These are phyloP conservation scores for Sesamia inferens DNA, from an alignment of 2,888 invertebrate species.

Conservation along the genomic window DNA sequence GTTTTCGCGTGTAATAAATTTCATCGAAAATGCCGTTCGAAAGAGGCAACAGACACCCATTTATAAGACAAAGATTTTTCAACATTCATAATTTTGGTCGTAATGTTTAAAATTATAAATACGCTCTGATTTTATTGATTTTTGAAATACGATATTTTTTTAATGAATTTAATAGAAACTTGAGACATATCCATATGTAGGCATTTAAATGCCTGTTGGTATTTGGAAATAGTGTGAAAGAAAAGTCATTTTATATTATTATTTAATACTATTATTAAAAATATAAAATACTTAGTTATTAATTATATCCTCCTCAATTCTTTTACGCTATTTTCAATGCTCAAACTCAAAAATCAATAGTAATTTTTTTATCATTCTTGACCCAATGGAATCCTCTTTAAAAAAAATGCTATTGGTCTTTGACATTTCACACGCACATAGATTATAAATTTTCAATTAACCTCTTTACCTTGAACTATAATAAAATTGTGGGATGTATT, in stretches of 20 bases:
- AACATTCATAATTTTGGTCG: constrained; percentile 40
- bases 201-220: constrained; percentile 26
- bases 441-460: constrained; percentile 4
- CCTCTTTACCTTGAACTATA: constrained; percentile 17
- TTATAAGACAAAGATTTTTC: constrained; percentile 3
- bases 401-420: constrained; percentile 39
- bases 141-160: too few relatives aligned
- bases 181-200: constrained; percentile 72
- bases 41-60: too few relatives aligned
- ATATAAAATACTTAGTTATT: constrained; percentile 34
- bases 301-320: constrained; percentile 23
- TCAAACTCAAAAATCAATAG: constrained; percentile 27
- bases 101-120: not conserved
- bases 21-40: too few relatives aligned
- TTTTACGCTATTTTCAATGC: constrained; percentile 27
- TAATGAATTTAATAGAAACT: not conserved
- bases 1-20: too few relatives aligned
- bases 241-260: constrained; percentile 44
- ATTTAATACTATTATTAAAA: constrained; percentile 17
- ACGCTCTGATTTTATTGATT: constrained; percentile 32
- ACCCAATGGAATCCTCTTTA: not conserved
- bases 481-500: constrained; percentile 4
- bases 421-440: constrained; percentile 32
- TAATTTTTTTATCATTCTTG: not conserved
- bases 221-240: constrained; percentile 44